These are phyloP conservation scores for Helobdella robusta DNA, from an alignment of 2,888 invertebrate species.

Conservation along the genomic window DNA sequence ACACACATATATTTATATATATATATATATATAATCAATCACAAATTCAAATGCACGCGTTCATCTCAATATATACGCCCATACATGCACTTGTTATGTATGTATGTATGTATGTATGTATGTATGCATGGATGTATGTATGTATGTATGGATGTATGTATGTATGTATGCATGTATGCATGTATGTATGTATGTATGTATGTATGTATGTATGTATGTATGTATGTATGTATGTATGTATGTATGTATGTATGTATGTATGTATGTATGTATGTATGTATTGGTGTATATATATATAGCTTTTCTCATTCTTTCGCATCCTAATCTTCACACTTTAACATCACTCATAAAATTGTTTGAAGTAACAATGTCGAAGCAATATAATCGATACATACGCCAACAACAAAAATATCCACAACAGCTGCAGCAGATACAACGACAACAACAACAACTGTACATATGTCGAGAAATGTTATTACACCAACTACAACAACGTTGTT, in stretches of 20 bases:
- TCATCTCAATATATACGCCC: background rate
- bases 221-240: constrained; percentile 21
- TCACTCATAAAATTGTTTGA: too few species aligned
- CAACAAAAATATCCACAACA: too few species aligned
- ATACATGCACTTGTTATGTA: too few species aligned
- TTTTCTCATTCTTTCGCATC: too few species aligned
- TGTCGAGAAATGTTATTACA: too few species aligned
- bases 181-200: constrained; percentile 4
- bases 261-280: background rate
- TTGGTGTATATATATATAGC: constrained; percentile 1
- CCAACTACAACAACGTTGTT: too few species aligned
- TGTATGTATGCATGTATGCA: constrained; percentile 1
- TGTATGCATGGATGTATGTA: constrained; percentile 5
- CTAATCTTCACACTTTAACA: too few species aligned
- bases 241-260: constrained; percentile 18
- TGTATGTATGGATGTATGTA: constrained; percentile 5
- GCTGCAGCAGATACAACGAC: too few species aligned
- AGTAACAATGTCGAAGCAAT: too few species aligned
- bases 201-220: constrained; percentile 17
- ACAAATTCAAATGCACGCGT: background rate
- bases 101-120: constrained; percentile 18
- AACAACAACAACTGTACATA: too few species aligned
- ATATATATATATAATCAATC: constrained; percentile 12
- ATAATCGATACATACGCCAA: too few species aligned
- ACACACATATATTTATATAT: constrained; percentile 8